Evolutionary conservation across 2,113 vertebrate species (phyloP).

Genomic region (Setophaga kirtlandii): DNA sequence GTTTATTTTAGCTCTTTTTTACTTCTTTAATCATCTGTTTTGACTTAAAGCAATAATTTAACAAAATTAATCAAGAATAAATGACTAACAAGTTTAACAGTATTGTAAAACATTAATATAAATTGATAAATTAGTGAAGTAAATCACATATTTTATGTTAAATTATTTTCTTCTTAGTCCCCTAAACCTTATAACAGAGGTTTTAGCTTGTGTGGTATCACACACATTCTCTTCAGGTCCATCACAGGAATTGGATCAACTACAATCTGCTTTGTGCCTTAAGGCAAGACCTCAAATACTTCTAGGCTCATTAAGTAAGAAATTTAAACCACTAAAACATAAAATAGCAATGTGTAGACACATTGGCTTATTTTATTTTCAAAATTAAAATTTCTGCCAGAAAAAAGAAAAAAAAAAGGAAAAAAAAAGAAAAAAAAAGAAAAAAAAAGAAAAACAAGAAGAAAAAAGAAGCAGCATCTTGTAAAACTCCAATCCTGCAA

Average conservation of each 20-base stretch:
- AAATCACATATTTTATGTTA: not conserved
- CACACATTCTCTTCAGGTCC: not conserved
- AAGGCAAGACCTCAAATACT: slow-evolving; percentile 53
- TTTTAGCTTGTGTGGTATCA: not conserved
- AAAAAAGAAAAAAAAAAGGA: not conserved
- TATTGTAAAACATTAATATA: slow-evolving; percentile 5
- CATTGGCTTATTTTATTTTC: slow-evolving; percentile 19
- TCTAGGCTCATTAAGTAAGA: slow-evolving; percentile 37
- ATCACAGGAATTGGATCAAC: not conserved
- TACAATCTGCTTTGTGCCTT: not conserved
- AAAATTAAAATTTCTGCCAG: slow-evolving; percentile 1
- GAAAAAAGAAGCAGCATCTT: not conserved
- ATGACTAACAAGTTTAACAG: not conserved
- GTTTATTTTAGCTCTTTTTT: not conserved
- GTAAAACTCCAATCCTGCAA: not conserved
- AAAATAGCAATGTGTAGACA: not conserved
- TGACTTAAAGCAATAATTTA: not conserved
- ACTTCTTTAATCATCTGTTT: not conserved
- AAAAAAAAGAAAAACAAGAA: not conserved
- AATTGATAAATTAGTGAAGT: not conserved
- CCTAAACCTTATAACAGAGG: not conserved
- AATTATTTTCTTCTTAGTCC: not conserved
- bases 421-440: not conserved
- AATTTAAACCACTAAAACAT: slow-evolving; percentile 25
- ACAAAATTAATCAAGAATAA: slow-evolving; percentile 4